Evolutionary conservation across 2,888 invertebrate genomes (phyloP).

Genomic region (Nematopogon swammerdamellus): DNA sequence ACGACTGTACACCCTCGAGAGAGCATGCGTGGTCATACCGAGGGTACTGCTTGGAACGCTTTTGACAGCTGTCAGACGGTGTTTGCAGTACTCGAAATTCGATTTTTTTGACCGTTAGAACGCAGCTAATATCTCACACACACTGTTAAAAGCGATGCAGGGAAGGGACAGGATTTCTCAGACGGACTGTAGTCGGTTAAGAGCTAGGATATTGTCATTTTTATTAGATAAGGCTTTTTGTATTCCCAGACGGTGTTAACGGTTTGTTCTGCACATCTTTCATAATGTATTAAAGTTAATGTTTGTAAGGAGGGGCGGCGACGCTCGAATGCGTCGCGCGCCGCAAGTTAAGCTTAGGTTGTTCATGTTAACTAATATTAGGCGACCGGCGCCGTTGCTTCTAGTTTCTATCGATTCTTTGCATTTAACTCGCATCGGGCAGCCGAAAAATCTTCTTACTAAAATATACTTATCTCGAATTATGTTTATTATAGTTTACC

Average conservation of each 20-base stretch:
- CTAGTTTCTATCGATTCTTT: constrained; percentile 28
- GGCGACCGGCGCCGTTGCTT: constrained; percentile 42
- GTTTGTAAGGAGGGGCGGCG: constrained; percentile 18
- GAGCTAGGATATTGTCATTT: background rate
- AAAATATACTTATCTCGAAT: no score
- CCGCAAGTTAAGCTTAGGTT: constrained; percentile 43
- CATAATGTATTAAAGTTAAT: constrained; percentile 24
- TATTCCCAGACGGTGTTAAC: constrained; percentile 21
- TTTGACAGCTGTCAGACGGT: no score
- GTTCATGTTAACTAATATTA: constrained; percentile 49
- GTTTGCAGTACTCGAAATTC: no score
- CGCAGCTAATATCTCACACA: no score
- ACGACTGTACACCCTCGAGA: no score
- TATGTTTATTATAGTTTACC: background rate
- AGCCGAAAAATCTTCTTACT: no score
- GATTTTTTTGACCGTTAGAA: no score
- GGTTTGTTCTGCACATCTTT: constrained; percentile 24
- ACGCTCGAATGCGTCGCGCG: constrained; percentile 24
- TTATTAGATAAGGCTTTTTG: constrained; percentile 22
- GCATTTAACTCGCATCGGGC: constrained; percentile 13
- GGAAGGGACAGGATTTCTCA: no score
- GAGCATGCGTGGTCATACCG: no score
- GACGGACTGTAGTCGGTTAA: no score
- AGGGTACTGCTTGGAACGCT: no score
- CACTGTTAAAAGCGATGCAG: no score